Evolutionary conservation across 2,797 vertebrate genomes (phyloP).

Genomic region (Scyliorhinus canicula): DNA sequence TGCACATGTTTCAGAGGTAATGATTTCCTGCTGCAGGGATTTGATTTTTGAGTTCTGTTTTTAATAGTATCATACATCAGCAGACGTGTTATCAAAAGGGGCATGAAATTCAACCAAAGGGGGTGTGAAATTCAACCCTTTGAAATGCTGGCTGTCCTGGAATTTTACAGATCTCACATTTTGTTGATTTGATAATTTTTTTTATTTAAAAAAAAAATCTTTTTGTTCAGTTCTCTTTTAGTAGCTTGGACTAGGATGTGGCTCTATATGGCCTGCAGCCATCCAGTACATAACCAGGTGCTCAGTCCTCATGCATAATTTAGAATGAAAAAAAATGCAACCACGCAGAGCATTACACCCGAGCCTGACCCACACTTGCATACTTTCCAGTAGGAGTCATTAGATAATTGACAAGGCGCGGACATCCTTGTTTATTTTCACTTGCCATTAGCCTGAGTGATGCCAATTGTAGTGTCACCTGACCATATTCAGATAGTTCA

Average conservation of each 20-base stretch:
- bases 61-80: not conserved
- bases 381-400: not conserved
- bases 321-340: not conserved
- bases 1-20: not conserved
- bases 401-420: not conserved
- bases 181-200: not conserved
- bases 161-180: not conserved
- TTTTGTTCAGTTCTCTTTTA: slow-evolving; percentile 1
- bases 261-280: not conserved
- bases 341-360: not conserved
- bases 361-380: not conserved
- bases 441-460: not conserved
- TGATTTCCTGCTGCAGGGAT: not conserved
- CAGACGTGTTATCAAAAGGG: not conserved
- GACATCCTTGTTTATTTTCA: not conserved
- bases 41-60: slow-evolving; percentile 10
- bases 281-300: not conserved
- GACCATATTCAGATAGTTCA: not conserved
- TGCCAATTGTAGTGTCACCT: not conserved
- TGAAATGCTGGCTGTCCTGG: not conserved
- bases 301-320: not conserved
- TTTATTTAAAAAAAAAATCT: not conserved
- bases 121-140: not conserved
- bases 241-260: not conserved
- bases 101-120: not conserved